Evolutionary conservation across 2,888 invertebrate species (phyloP), one percentile per base, ranked within the genome.

Genomic region (Rhamnusium bicolor): DNA sequence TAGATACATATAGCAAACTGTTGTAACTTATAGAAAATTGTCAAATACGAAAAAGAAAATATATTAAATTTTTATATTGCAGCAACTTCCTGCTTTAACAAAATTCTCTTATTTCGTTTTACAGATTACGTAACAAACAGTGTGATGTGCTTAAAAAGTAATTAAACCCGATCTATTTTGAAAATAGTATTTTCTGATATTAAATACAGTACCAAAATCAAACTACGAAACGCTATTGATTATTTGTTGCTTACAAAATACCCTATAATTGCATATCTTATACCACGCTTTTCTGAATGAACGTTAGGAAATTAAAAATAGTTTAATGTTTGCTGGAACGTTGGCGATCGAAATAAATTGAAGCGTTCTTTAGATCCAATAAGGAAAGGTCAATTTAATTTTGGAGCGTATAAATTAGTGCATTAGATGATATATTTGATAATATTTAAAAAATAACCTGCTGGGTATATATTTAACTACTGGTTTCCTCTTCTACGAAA

Each of bases 281-380:
- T 24, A 54, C 19, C 54, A 5, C 12, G n/a, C 54, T 21, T 58
- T 24, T 18, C 18, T n/a, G n/a, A 32, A 58, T 7, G 32, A 32
- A 58, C 18, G 58, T 32, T 32, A n/a, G 58, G 58, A 14, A 58
- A 32, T 58, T 32, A 58, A 58, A 58, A 58, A 58, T 40, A 58
- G 58, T 58, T 58, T 58, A 58, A 58, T 58, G 58, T 58, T 18
- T 18, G 18, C 10, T 32, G 58, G 58, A 58, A 18, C 7, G 32
- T 18, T 21, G 27, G 32, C 8, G 21, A 32, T 18, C 18, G 19
- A 58, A 58, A 58, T 58, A 58, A 58, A 58, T 58, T 18, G 58
- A 32, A 40, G 21, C 2, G 32, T 18, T 32, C 18, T 12, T 14
- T 32, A 18, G 19, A 18, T 18, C 19, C 58, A 58, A 18, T 32